Evolutionary conservation across 35 echinoderm and acorn worm species (phyloP).

Genomic region (Patiria miniata): DNA sequence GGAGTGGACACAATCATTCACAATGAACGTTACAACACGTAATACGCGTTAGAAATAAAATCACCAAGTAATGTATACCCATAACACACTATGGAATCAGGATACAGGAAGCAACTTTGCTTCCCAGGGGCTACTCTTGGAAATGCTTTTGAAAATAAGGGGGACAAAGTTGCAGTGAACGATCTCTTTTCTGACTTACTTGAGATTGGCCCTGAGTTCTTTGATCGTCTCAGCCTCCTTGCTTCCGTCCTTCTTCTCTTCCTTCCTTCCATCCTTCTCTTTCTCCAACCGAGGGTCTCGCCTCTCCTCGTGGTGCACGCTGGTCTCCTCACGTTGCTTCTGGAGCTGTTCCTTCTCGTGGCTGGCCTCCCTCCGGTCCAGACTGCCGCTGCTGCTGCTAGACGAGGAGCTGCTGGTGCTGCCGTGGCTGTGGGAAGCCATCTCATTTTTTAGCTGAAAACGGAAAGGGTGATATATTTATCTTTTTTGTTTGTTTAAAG

Average conservation of each 20-base stretch:
- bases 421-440: slow-evolving; percentile 26
- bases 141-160: no score
- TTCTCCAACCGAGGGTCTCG: slow-evolving; percentile 67
- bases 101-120: no score
- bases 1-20: no score
- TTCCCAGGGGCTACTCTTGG: no score
- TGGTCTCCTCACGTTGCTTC: slow-evolving; percentile 43
- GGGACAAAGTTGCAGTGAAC: no score
- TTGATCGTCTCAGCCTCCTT: slow-evolving; percentile 82
- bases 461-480: neutral
- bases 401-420: slow-evolving; percentile 38
- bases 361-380: slow-evolving; percentile 70
- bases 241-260: slow-evolving; percentile 42
- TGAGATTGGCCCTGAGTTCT: slow-evolving; percentile 79
- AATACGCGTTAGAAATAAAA: no score
- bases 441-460: slow-evolving; percentile 66
- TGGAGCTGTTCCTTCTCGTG: slow-evolving; percentile 67
- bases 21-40: no score
- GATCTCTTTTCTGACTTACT: no score
- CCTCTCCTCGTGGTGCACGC: slow-evolving; percentile 53
- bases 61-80: no score
- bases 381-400: slow-evolving; percentile 15
- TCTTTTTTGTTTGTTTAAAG: no score
- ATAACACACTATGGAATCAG: no score
- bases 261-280: slow-evolving; percentile 57